phyloP scores from a whole-genome alignment of 1,140 invertebrate species.

The Meteorus sp. region DNA sequence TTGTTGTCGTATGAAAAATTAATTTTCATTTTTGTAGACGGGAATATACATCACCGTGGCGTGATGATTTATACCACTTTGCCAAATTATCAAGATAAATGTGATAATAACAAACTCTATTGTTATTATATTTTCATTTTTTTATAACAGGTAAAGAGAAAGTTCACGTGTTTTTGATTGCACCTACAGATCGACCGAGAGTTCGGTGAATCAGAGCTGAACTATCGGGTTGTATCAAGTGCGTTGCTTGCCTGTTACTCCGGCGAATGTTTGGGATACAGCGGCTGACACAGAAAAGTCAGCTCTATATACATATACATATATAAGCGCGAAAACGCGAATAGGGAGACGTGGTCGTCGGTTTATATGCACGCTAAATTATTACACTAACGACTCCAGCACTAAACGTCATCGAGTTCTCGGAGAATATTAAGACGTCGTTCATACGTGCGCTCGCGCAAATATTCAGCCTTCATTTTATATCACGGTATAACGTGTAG shows the following conservation, averaged over 20 bases:
- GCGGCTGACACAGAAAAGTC: not conserved
- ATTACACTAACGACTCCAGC: conserved; percentile 1
- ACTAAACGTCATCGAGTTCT: not conserved
- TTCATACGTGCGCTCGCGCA: not conserved
- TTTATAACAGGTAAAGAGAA: no score
- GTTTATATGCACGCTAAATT: conserved; percentile 1
- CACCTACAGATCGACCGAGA: conserved; percentile 19
- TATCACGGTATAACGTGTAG: conserved; percentile 16
- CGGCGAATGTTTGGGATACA: conserved; percentile 29
- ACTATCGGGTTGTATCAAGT: conserved; percentile 45
- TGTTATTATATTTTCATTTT: not conserved
- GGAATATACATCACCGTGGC: no score
- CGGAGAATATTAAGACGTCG: not conserved
- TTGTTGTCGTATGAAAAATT: no score
- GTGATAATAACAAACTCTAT: not conserved
- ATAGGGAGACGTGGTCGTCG: not conserved
- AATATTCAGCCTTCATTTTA: not conserved
- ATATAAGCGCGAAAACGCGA: not conserved
- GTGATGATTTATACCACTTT: no score
- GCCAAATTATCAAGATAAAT: no score
- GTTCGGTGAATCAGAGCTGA: conserved; percentile 46
- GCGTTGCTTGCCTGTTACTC: conserved; percentile 19
- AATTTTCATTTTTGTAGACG: no score
- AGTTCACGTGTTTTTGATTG: conserved; percentile 35
- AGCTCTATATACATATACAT: no score